A percentile compares a stretch with the other conserved stretches of the same genome.
These are phyloP conservation scores for Saturnia pavonia DNA, from an alignment of 2,888 invertebrate species.

Conservation along the genomic window DNA sequence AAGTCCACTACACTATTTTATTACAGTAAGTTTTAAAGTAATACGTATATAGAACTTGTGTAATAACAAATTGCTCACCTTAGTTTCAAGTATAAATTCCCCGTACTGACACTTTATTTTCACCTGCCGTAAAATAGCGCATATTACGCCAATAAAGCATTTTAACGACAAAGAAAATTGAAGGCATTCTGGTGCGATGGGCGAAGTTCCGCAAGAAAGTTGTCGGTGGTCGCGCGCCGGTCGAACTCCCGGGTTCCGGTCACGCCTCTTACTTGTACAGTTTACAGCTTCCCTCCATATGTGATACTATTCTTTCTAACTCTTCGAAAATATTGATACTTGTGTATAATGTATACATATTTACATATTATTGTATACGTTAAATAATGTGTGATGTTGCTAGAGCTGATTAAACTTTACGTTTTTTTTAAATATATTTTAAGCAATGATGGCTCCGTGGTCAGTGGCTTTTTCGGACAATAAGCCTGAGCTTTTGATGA, in stretches of 20 bases:
- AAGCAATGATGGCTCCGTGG: too few relatives aligned
- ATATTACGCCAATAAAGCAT: slow-evolving; percentile 58
- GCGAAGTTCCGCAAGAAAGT: slow-evolving; percentile 48
- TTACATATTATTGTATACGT: neutral
- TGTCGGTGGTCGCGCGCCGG: slow-evolving; percentile 46
- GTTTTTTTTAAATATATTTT: too few relatives aligned
- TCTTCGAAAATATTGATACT: slow-evolving; percentile 29
- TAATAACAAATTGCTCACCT: slow-evolving; percentile 5
- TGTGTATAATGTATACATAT: neutral
- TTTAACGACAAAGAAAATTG: slow-evolving; percentile 53
- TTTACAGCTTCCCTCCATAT: slow-evolving; percentile 40
- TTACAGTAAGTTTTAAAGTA: neutral
- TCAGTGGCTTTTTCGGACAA: too few relatives aligned
- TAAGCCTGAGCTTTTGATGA: too few relatives aligned
- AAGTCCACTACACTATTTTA: neutral
- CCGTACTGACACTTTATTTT: slow-evolving; percentile 31
- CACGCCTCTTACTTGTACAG: slow-evolving; percentile 54
- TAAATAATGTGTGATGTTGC: too few relatives aligned
- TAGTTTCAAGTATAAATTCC: slow-evolving; percentile 18
- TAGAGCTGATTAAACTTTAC: too few relatives aligned
- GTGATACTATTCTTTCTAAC: slow-evolving; percentile 30
- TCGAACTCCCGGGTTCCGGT: slow-evolving; percentile 58
- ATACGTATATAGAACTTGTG: neutral
- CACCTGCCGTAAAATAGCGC: slow-evolving; percentile 42
- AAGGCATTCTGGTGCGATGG: slow-evolving; percentile 43